Conservation (phyloP, 2,797 vertebrate species). For the Todus mexicanus region DNA sequence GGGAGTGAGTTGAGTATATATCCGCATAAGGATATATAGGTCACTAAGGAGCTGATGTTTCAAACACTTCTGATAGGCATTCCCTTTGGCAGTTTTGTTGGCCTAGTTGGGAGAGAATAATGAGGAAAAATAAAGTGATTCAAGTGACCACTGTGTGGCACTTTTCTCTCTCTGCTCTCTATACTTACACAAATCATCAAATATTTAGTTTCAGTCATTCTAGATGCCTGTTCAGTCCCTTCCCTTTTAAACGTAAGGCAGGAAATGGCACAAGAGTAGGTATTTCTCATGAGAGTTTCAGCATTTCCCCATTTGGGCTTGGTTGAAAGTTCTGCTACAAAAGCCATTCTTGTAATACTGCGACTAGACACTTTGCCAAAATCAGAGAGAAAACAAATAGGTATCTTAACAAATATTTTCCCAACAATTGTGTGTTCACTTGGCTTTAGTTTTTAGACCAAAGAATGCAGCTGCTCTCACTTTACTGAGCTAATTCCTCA, state of each 20-base stretch:
- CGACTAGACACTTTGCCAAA: neutral
- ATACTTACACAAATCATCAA: neutral
- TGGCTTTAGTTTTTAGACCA: neutral
- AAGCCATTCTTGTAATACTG: neutral
- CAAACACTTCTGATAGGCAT: neutral
- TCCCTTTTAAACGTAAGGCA: neutral
- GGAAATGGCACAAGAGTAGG: neutral
- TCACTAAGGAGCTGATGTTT: neutral
- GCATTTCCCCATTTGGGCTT: neutral
- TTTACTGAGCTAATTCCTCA: neutral
- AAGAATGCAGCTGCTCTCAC: neutral
- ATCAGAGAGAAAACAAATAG: neutral
- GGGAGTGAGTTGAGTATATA: neutral
- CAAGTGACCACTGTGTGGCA: neutral
- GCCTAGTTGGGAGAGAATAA: neutral
- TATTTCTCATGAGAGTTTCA: neutral
- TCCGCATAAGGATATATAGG: neutral
- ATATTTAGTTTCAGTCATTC: conserved; percentile 8
- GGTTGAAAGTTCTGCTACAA: neutral
- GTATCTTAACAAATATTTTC: neutral
- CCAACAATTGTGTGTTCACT: neutral
- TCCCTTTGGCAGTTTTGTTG: neutral
- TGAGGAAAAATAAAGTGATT: neutral
- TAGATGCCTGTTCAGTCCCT: neutral
- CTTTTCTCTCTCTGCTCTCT: neutral